Conservation (phyloP, 2,888 invertebrate species). For the Drosophila greeni region DNA sequence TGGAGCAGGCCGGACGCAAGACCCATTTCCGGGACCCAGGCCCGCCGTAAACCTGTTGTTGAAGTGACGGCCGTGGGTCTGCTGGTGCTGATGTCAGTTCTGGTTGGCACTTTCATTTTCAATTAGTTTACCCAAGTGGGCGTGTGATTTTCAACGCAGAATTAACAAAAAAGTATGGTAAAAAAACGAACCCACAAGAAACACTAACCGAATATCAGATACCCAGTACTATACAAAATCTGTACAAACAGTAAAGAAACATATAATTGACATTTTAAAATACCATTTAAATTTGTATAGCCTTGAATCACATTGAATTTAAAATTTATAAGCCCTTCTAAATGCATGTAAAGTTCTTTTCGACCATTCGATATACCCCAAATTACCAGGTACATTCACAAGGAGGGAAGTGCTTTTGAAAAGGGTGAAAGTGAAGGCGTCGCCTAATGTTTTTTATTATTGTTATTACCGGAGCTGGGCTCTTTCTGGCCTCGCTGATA, state of each 20-base stretch:
- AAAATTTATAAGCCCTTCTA: constrained; percentile 14
- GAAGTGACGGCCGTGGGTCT: constrained; percentile 26
- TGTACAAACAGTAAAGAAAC: not conserved
- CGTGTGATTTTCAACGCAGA: constrained; percentile 69
- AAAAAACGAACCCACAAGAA: not conserved
- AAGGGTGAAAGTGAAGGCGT: constrained; percentile 57
- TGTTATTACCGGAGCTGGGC: constrained; percentile 56
- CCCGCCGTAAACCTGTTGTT: constrained; percentile 56
- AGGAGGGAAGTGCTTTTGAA: constrained; percentile 42
- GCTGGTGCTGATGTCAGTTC: constrained; percentile 17
- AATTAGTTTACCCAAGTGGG: constrained; percentile 70
- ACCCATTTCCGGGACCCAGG: constrained; percentile 34
- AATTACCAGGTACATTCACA: constrained; percentile 9
- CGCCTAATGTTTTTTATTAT: constrained; percentile 66
- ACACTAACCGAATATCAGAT: not conserved
- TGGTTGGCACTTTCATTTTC: constrained; percentile 64
- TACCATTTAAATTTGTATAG: not conserved
- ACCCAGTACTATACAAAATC: not conserved
- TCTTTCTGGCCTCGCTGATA: constrained; percentile 57
- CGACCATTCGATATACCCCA: constrained; percentile 6
- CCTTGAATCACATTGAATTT: not conserved
- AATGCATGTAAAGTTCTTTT: constrained; percentile 7
- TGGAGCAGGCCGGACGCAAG: constrained; percentile 9
- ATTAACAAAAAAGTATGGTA: constrained; percentile 12
- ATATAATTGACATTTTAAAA: not conserved